Base-by-base conservation (phyloP, 2,888 invertebrate genomes). In the Conchocele bisecta region DNA sequence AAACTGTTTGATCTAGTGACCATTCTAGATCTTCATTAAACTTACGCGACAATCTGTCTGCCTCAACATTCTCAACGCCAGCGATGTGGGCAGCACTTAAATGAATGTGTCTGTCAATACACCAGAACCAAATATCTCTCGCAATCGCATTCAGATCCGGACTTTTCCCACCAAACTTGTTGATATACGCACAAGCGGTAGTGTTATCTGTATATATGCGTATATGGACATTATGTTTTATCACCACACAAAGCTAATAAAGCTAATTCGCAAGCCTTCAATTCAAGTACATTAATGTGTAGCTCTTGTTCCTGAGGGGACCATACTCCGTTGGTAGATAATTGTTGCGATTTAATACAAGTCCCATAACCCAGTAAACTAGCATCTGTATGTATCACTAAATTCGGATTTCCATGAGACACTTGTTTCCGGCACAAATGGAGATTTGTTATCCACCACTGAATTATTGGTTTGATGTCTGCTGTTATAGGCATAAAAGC, bases 371-470 rank as follows among this genome's bases (percentile, higher is more conserved):
- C 54, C 22, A 37, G 3, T 31, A 17, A 26, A 22, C 17, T 15
- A 26, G 41, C 20, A 13, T 66, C 58, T 17, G 42, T 29, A 13
- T 41, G 2, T 9, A 54, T 24, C 1, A 41, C 39, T 15, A 53
- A 2, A 5, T 24, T 4, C 17, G 59, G 60, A 17, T 67, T 46
- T 28, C 31, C 46, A 31, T 41, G 13, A 17, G 17, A 6, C 7
- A 58, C 22, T 7, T 7, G 5, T 20, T 44, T 44, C 24, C 24
- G 28, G 28, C 20, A 44, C 28, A 5, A 9, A 15, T 24, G 9
- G 3, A 61, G 13, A 53, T 69, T 68, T 6, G 41, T 22, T 11
- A 71, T 39, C 74, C 71, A 79, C 74, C 73, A 74, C 31, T 60
- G 4, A 11, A 76, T n/a, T 3, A 41, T 28, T 15, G 1, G 15